A percentile compares a stretch with the other conserved stretches of the same genome.
These are phyloP conservation scores for Eilema depressum DNA, from an alignment of 2,888 invertebrate species.

Conservation along the genomic window DNA sequence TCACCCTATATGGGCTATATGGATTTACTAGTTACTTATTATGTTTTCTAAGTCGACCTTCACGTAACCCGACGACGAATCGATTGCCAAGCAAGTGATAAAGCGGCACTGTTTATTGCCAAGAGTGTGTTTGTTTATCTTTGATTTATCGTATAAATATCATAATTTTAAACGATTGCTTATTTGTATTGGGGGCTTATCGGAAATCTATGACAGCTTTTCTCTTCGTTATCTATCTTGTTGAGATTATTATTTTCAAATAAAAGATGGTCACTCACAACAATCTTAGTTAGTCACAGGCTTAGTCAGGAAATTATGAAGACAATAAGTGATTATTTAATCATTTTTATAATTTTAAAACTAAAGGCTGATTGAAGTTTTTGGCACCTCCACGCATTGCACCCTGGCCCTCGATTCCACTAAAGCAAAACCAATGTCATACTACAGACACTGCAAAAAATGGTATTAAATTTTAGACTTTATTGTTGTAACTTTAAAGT, in stretches of 20 bases:
- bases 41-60: conserved; percentile 40
- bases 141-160: conserved; percentile 10
- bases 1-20: too few relatives aligned
- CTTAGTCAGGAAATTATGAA: too few relatives aligned
- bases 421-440: too few relatives aligned
- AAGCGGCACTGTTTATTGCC: conserved; percentile 21
- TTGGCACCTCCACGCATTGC: too few relatives aligned
- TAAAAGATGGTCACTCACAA: background rate
- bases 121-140: conserved; percentile 17
- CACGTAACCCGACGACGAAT: conserved; percentile 45
- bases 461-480: too few relatives aligned
- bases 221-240: background rate
- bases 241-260: background rate
- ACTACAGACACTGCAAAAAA: too few relatives aligned
- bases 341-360: too few relatives aligned
- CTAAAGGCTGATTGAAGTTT: too few relatives aligned
- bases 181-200: background rate
- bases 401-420: too few relatives aligned
- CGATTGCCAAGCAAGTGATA: conserved; percentile 45
- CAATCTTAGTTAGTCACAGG: background rate
- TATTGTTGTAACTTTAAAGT: too few relatives aligned
- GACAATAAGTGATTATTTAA: too few relatives aligned
- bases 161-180: background rate
- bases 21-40: background rate
- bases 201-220: background rate